Percentiles rank a stretch among this genome's conserved stretches.
Evolutionary conservation across 2,888 invertebrate genomes (phyloP).

Genomic region (Pseudolycoriella hygida): DNA sequence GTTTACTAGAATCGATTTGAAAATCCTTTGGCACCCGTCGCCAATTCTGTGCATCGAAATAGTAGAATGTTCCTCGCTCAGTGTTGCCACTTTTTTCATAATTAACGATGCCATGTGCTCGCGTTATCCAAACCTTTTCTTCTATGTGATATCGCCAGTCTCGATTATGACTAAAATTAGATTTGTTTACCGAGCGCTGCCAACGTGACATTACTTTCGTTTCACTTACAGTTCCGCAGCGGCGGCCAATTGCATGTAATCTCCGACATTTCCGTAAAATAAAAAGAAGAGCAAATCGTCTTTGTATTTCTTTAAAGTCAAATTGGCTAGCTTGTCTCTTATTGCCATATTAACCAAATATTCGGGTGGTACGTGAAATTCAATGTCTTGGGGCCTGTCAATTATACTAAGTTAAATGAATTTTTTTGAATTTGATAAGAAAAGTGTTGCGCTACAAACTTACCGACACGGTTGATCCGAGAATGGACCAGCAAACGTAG

Average conservation of each 20-base stretch:
- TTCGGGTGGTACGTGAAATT: conserved; percentile 95
- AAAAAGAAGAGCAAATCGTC: conserved; percentile 98
- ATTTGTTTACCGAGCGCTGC: no score
- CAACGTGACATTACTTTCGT: no score
- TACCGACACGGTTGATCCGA: conserved; percentile 84
- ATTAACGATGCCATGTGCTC: conserved; percentile 87
- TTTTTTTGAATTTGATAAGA: background rate
- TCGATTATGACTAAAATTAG: conserved; percentile 63
- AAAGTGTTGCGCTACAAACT: background rate
- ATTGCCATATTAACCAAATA: conserved; percentile 96
- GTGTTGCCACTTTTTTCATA: conserved; percentile 90
- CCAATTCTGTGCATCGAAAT: conserved; percentile 99
- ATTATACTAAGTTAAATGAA: conserved; percentile 15
- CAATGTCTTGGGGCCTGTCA: conserved; percentile 93
- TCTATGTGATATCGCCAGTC: conserved; percentile 99
- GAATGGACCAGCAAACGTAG: conserved; percentile 98
- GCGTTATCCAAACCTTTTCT: conserved; percentile 97
- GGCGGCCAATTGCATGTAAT: conserved; percentile 93
- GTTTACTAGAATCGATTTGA: conserved; percentile 95
- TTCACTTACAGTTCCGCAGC: conserved; percentile 84
- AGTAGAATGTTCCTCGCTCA: conserved; percentile 97
- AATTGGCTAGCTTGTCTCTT: conserved; percentile 85
- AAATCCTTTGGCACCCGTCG: conserved; percentile 98
- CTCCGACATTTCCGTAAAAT: conserved; percentile 98
- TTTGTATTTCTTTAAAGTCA: conserved; percentile 92